These are phyloP conservation scores for Drosophila tanythrix DNA, from an alignment of 2,888 invertebrate genomes.

Conservation along the genomic window DNA sequence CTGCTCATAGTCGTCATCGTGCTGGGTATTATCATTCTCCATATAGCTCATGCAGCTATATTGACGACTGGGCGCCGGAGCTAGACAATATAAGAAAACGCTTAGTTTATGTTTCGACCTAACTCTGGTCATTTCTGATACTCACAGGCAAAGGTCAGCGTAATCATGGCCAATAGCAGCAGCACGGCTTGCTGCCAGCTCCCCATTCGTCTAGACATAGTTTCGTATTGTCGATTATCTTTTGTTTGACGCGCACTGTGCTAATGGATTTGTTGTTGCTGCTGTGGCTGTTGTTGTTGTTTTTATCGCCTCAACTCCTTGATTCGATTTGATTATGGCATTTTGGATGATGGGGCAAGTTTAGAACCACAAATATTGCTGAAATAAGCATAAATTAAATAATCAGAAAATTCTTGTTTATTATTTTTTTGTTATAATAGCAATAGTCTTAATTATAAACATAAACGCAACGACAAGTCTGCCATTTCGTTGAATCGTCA, in stretches of 20 bases:
- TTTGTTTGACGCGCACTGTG: constrained; percentile 4
- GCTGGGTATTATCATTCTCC: constrained; percentile 78
- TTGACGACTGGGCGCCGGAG: constrained; percentile 69
- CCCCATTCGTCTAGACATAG: constrained; percentile 49
- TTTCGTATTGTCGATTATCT: constrained; percentile 23
- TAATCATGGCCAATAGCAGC: constrained; percentile 45
- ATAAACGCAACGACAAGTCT: constrained; percentile 17
- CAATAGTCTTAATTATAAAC: constrained; percentile 2
- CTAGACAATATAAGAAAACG: constrained; percentile 39
- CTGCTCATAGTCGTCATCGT: constrained; percentile 77
- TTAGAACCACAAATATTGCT: constrained; percentile 25
- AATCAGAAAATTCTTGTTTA: constrained; percentile 5
- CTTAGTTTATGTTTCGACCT: background rate
- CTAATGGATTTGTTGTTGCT: background rate
- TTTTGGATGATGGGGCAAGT: constrained; percentile 47
- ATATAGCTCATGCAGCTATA: constrained; percentile 81
- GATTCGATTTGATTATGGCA: constrained; percentile 48
- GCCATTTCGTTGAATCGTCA: constrained; percentile 1
- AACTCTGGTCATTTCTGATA: background rate
- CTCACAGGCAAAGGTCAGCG: constrained; percentile 52
- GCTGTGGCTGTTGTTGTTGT: constrained; percentile 1
- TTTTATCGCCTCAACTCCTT: constrained; percentile 40
- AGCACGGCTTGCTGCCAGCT: constrained; percentile 26
- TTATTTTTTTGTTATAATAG: constrained; percentile 14
- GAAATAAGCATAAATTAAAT: constrained; percentile 24